phyloP scores from a whole-genome alignment of 1,140 invertebrate species.

The Tenebrio molitor region DNA sequence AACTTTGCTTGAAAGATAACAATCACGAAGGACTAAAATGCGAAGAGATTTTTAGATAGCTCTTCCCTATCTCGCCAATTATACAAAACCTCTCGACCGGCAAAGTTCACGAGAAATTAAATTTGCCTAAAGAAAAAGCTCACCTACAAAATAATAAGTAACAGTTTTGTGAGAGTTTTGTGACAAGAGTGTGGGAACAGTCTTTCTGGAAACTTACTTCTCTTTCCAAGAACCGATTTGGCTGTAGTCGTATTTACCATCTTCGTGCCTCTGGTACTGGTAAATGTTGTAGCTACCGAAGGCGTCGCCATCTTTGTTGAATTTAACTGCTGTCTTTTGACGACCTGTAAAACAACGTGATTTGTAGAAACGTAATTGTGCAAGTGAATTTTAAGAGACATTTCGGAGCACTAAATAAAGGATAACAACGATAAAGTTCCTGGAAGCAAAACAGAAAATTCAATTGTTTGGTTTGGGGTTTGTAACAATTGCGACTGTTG shows the following conservation, averaged over 20 bases:
- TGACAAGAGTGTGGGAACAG: too few relatives aligned
- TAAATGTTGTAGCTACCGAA: constrained; percentile 79
- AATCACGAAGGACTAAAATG: constrained; percentile 5
- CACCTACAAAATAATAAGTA: too few relatives aligned
- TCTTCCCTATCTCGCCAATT: background rate
- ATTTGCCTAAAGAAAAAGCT: background rate
- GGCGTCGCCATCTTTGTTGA: constrained; percentile 76
- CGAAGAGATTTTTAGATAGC: background rate
- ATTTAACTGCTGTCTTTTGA: constrained; percentile 74
- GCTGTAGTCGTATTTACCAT: constrained; percentile 72
- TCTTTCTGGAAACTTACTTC: constrained; percentile 70
- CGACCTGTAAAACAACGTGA: constrained; percentile 66
- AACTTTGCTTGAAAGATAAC: constrained; percentile 5
- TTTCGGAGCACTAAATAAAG: constrained; percentile 17
- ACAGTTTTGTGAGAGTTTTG: too few relatives aligned
- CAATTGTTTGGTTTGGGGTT: background rate
- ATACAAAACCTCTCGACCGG: background rate
- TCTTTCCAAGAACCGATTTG: constrained; percentile 76
- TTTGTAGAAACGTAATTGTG: constrained; percentile 1
- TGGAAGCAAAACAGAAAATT: constrained; percentile 6
- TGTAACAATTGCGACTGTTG: too few relatives aligned
- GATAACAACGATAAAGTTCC: constrained; percentile 15
- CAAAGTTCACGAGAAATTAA: background rate
- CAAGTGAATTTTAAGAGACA: constrained; percentile 2
- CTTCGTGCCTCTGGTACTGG: constrained; percentile 74